Evolutionary conservation across 2,113 vertebrate genomes (phyloP).

Genomic region (Isichthys henryi): DNA sequence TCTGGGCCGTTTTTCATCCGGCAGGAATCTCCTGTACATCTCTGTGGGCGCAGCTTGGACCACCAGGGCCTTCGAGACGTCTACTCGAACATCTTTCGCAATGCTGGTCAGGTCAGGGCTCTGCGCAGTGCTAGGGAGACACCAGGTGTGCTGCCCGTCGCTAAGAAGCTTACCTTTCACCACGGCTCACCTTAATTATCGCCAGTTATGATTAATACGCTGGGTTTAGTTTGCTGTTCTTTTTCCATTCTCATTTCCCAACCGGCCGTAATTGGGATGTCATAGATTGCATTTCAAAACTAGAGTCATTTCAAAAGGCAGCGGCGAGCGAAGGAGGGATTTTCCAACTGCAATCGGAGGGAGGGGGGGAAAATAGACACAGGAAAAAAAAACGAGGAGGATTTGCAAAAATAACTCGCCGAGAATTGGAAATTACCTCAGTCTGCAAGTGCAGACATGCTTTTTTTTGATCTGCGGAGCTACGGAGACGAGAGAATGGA

Average conservation of each 20-base stretch:
- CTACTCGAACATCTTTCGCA: background rate
- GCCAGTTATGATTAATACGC: slow-evolving; percentile 32
- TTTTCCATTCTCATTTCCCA: background rate
- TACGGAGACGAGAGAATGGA: background rate
- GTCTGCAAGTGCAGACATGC: background rate
- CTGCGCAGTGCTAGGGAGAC: slow-evolving; percentile 34
- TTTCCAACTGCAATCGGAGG: slow-evolving; percentile 25
- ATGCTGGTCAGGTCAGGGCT: slow-evolving; percentile 25
- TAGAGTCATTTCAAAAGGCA: slow-evolving; percentile 31
- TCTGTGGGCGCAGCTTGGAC: background rate
- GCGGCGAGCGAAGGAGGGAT: slow-evolving; percentile 23
- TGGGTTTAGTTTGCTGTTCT: slow-evolving; percentile 2
- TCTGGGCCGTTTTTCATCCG: background rate
- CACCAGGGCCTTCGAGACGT: background rate
- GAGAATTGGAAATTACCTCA: slow-evolving; percentile 20
- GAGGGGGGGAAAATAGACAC: background rate
- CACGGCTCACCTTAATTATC: slow-evolving; percentile 56
- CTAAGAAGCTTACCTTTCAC: slow-evolving; percentile 65
- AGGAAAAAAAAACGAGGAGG: slow-evolving; percentile 1
- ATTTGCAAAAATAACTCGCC: slow-evolving; percentile 19
- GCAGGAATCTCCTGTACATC: background rate
- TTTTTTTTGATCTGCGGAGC: slow-evolving; percentile 4
- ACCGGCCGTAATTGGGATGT: background rate
- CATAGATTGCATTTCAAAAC: slow-evolving; percentile 23
- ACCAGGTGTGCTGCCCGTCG: slow-evolving; percentile 55